phyloP scores from a whole-genome alignment of 35 echinoderm and acorn worm genomes.

The Strongylocentrotus purpuratus region DNA sequence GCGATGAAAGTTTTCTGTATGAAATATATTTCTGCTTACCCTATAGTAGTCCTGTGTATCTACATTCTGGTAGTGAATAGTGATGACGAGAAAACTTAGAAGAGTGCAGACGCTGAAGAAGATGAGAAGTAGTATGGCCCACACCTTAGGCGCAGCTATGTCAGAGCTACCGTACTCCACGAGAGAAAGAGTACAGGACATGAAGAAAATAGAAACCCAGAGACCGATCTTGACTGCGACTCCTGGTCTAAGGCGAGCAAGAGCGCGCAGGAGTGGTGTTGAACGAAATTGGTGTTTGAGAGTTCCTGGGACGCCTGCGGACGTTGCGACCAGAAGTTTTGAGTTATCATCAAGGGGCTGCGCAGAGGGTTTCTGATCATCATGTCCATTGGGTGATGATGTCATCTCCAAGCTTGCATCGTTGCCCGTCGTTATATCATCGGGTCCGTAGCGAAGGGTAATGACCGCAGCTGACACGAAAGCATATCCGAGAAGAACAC shows the following conservation, averaged over 20 bases:
- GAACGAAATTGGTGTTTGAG: constrained; percentile 48
- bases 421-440: background rate
- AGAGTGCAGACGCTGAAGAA: constrained; percentile 34
- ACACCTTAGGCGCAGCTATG: constrained; percentile 35
- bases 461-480: constrained; percentile 60
- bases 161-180: background rate
- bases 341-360: background rate
- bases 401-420: background rate
- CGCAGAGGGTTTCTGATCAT: background rate
- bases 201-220: background rate
- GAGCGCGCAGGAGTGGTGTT: background rate
- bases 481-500: constrained; percentile 53
- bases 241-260: constrained; percentile 31
- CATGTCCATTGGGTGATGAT: background rate
- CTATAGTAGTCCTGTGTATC: constrained; percentile 14
- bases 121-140: constrained; percentile 56
- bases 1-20: background rate
- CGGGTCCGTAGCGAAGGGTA: constrained; percentile 47
- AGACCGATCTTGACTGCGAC: constrained; percentile 9
- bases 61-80: constrained; percentile 54
- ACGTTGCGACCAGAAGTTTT: background rate
- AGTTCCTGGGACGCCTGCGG: background rate
- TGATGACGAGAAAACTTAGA: constrained; percentile 41
- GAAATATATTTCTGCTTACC: background rate
- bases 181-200: background rate